These are phyloP conservation scores for Pseudois nayaur DNA, from an alignment of 2,113 vertebrate genomes.

Conservation along the genomic window DNA sequence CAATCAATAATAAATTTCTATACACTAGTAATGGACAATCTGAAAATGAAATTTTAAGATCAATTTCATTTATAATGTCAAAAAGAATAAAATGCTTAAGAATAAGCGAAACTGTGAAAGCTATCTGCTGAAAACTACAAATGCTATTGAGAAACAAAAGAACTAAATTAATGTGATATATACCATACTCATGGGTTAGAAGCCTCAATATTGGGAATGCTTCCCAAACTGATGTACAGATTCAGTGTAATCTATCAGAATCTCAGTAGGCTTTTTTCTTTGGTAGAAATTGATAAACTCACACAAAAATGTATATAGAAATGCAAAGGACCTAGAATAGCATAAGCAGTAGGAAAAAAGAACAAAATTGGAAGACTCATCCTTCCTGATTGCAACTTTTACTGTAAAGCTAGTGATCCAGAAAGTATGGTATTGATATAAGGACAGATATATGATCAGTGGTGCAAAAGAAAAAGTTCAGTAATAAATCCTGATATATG, in stretches of 20 bases:
- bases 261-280: background rate
- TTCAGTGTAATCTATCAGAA: background rate
- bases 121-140: background rate
- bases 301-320: background rate
- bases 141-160: background rate
- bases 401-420: background rate
- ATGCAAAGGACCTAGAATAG: background rate
- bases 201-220: background rate
- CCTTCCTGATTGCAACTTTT: conserved; percentile 9
- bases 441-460: background rate
- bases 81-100: background rate
- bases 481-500: background rate
- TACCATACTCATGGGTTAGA: background rate
- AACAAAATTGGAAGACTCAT: background rate
- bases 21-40: background rate
- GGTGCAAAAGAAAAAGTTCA: background rate
- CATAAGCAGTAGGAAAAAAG: background rate
- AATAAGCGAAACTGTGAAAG: background rate
- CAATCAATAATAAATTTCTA: background rate
- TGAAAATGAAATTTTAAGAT: conserved; percentile 2
- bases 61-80: background rate
- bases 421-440: background rate
- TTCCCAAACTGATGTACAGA: background rate
- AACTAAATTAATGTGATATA: background rate
- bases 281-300: background rate